Conservation (phyloP, 2,113 vertebrate species). For the Hemichromis elongatus region DNA sequence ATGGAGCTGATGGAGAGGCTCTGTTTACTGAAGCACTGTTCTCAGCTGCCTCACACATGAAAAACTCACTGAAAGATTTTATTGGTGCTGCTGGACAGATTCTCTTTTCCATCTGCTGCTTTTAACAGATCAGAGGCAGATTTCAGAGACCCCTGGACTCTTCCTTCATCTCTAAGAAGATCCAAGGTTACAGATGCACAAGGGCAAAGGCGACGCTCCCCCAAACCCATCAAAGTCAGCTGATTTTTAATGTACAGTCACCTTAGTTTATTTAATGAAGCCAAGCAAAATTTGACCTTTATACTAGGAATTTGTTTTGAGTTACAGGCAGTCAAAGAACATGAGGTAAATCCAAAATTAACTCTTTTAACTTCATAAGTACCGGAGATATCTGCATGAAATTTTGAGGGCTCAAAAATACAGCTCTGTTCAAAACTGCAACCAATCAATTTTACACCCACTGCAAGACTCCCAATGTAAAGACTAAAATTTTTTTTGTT, state of each 20-base stretch:
- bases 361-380: neutral
- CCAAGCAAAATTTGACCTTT: neutral
- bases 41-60: slow-evolving; percentile 8
- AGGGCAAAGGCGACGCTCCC: neutral
- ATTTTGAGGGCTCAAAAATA: neutral
- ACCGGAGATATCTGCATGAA: neutral
- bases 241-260: neutral
- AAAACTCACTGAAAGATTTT: slow-evolving; percentile 19
- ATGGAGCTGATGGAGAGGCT: slow-evolving; percentile 8
- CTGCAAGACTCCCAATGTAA: neutral
- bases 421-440: neutral
- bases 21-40: slow-evolving; percentile 15
- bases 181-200: neutral
- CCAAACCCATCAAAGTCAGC: neutral
- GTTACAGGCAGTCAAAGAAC: neutral
- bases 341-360: neutral
- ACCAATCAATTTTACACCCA: neutral
- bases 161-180: neutral
- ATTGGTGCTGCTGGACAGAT: slow-evolving; percentile 20
- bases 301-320: neutral
- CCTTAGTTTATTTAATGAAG: neutral
- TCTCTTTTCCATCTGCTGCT: slow-evolving; percentile 24
- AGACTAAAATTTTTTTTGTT: neutral
- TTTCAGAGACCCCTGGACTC: neutral
- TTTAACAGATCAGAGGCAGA: neutral